These are phyloP conservation scores for Rhamnusium bicolor DNA, from an alignment of 2,888 invertebrate genomes.

Conservation along the genomic window DNA sequence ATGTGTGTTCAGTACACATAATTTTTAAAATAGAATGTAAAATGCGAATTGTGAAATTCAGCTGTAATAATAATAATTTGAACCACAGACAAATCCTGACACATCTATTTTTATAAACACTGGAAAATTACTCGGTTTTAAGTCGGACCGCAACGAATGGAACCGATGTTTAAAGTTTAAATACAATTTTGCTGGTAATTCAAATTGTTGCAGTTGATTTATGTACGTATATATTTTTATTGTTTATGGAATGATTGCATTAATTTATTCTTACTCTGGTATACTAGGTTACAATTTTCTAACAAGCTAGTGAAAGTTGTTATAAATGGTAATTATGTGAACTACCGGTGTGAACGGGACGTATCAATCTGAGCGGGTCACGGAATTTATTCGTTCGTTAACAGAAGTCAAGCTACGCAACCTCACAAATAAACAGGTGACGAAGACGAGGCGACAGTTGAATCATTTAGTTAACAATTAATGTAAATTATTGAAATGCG, in stretches of 20 bases:
- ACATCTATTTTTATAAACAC: neutral
- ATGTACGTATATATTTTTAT: neutral
- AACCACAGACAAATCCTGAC: too few species aligned
- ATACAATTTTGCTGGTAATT: neutral
- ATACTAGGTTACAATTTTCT: neutral
- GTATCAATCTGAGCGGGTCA: slow-evolving; percentile 3
- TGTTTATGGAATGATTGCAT: neutral
- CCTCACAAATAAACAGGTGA: slow-evolving; percentile 20
- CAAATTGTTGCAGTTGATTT: neutral
- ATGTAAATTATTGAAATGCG: slow-evolving; percentile 34
- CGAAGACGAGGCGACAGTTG: neutral
- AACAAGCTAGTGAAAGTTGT: neutral
- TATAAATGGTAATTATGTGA: neutral
- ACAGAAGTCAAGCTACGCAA: neutral
- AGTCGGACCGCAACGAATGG: neutral
- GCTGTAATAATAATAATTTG: too few species aligned
- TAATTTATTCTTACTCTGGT: neutral
- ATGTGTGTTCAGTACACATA: too few species aligned
- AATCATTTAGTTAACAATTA: neutral
- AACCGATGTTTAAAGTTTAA: neutral
- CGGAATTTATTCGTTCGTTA: neutral
- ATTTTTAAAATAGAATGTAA: too few species aligned
- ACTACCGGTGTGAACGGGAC: neutral
- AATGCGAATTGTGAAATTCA: too few species aligned
- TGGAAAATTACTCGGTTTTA: neutral